phyloP scores from a whole-genome alignment of 2,797 vertebrate species.

The Smutsia gigantea region DNA sequence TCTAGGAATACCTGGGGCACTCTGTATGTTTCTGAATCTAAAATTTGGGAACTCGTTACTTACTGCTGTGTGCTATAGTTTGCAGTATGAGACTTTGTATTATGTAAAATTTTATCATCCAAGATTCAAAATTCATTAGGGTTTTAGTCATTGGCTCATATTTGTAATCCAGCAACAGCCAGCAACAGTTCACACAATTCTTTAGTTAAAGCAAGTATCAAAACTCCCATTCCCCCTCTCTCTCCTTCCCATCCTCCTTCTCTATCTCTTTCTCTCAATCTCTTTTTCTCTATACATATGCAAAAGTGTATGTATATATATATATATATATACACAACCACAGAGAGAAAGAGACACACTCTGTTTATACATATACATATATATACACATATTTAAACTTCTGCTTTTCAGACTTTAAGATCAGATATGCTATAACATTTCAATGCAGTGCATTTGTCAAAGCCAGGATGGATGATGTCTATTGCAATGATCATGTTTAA shows the following conservation, averaged over 20 bases:
- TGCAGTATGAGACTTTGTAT: not conserved
- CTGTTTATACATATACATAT: not conserved
- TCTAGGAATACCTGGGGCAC: not conserved
- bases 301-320: not conserved
- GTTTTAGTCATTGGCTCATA: not conserved
- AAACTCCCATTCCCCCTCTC: not conserved
- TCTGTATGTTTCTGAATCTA: not conserved
- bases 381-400: not conserved
- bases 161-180: not conserved
- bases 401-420: constrained; percentile 18
- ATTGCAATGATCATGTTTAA: not conserved
- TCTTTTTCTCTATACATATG: not conserved
- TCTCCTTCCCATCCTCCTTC: too few relatives aligned
- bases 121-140: not conserved
- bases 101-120: not conserved
- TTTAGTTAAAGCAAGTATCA: not conserved
- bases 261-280: not conserved
- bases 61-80: not conserved
- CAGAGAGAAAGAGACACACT: too few relatives aligned
- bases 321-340: not conserved
- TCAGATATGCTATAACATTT: not conserved
- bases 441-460: not conserved
- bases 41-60: not conserved
- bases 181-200: not conserved
- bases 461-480: not conserved